These are phyloP conservation scores for Onchidella celtica DNA, from an alignment of 2,888 invertebrate species.

Conservation along the genomic window DNA sequence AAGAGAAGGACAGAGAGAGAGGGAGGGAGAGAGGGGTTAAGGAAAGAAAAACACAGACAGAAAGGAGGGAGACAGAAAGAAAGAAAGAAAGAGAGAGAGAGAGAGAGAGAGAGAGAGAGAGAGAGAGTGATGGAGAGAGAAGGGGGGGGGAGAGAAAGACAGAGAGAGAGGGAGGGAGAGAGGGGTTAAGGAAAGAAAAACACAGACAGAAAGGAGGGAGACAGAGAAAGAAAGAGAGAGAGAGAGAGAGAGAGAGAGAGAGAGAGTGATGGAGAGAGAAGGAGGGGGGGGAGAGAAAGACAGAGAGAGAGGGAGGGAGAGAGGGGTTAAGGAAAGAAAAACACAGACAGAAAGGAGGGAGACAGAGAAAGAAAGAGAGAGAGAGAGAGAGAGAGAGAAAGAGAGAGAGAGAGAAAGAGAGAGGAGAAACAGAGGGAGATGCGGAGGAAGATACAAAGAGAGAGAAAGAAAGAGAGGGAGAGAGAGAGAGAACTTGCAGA, in stretches of 20 bases:
- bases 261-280: not conserved
- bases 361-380: not conserved
- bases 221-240: not conserved
- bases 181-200: not conserved
- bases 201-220: no score
- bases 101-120: not conserved
- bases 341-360: not conserved
- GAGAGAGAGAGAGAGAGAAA: not conserved
- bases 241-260: not conserved
- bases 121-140: not conserved
- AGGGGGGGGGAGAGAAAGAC: not conserved
- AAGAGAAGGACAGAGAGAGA: not conserved
- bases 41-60: not conserved
- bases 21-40: not conserved
- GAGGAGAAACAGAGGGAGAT: not conserved
- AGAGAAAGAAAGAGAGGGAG: conserved; percentile 11
- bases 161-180: not conserved
- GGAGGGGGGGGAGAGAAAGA: not conserved
- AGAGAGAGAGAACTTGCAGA: not conserved
- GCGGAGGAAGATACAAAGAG: not conserved
- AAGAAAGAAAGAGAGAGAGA: not conserved
- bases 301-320: not conserved
- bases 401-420: not conserved
- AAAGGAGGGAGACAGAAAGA: not conserved
- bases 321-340: not conserved